A percentile compares a stretch with the other conserved stretches of the same genome.
phyloP scores from a whole-genome alignment of 1,140 invertebrate genomes.

The Ooceraea biroi region DNA sequence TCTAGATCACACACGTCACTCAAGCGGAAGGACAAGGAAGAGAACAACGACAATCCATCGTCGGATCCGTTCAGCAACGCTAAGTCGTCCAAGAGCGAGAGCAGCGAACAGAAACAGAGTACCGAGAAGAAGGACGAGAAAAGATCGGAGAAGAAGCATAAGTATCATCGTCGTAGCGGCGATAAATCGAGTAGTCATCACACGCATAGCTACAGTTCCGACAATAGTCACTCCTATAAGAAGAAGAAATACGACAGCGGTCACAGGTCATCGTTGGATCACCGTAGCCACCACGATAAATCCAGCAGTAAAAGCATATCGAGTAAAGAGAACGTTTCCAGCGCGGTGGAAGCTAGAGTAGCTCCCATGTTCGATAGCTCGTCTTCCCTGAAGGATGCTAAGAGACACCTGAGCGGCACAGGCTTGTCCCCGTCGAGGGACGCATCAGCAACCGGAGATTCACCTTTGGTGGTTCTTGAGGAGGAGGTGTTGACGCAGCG shows the following conservation, averaged over 20 bases:
- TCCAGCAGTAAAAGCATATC: constrained; percentile 58
- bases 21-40: constrained; percentile 69
- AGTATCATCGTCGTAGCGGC: constrained; percentile 74
- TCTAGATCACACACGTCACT: constrained; percentile 69
- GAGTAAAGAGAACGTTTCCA: constrained; percentile 61
- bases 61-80: constrained; percentile 50
- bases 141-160: constrained; percentile 67
- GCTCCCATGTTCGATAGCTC: constrained; percentile 46
- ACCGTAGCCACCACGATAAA: constrained; percentile 69
- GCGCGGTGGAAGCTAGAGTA: constrained; percentile 33
- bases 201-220: constrained; percentile 65
- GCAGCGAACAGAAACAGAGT: constrained; percentile 62
- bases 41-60: constrained; percentile 55
- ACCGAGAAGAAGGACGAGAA: constrained; percentile 69
- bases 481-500: constrained; percentile 51
- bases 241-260: constrained; percentile 78
- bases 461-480: constrained; percentile 42
- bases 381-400: constrained; percentile 64
- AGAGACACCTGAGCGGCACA: constrained; percentile 54
- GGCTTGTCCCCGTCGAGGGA: constrained; percentile 46
- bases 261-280: constrained; percentile 69
- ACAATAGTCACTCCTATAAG: constrained; percentile 71
- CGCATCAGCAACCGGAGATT: not conserved
- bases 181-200: constrained; percentile 73
- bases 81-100: constrained; percentile 62